These are phyloP conservation scores for Psophia crepitans DNA, from an alignment of 2,113 vertebrate species.

Conservation along the genomic window DNA sequence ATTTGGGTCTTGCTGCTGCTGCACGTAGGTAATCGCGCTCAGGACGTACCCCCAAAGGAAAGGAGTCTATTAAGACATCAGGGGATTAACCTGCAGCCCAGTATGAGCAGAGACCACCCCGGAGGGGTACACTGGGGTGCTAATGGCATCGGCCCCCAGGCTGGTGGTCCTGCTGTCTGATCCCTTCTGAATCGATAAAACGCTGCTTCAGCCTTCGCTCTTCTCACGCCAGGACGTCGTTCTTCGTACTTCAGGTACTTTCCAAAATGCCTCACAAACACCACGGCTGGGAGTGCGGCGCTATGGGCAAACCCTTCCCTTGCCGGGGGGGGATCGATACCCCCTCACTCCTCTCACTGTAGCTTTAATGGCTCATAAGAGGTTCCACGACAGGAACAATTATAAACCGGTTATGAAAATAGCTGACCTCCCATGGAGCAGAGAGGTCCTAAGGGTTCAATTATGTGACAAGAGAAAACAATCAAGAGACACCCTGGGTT, in stretches of 20 bases:
- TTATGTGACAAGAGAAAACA: constrained; percentile 46
- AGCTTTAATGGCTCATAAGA: not conserved
- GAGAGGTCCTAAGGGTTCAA: constrained; percentile 51
- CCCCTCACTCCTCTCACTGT: not conserved
- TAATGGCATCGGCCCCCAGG: not conserved
- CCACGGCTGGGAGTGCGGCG: not conserved
- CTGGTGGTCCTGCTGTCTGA: not conserved
- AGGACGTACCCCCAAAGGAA: not conserved
- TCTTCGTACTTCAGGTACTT: not conserved
- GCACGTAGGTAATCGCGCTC: not conserved
- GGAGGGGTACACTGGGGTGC: not conserved
- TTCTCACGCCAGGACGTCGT: not conserved
- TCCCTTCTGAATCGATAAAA: not conserved
- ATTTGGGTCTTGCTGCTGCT: not conserved
- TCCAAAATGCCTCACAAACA: not conserved
- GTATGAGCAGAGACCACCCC: not conserved
- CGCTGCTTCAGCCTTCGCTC: not conserved
- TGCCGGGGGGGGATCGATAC: not conserved
- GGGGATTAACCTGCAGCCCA: not conserved
- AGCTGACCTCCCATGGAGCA: not conserved
- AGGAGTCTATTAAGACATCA: not conserved
- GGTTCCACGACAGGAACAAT: constrained; percentile 35
- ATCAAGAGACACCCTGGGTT: constrained; percentile 2
- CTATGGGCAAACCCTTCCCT: not conserved
- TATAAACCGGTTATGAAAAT: constrained; percentile 3